Base-by-base conservation (phyloP, 2,888 invertebrate species). In the Perizoma affinitatum region DNA sequence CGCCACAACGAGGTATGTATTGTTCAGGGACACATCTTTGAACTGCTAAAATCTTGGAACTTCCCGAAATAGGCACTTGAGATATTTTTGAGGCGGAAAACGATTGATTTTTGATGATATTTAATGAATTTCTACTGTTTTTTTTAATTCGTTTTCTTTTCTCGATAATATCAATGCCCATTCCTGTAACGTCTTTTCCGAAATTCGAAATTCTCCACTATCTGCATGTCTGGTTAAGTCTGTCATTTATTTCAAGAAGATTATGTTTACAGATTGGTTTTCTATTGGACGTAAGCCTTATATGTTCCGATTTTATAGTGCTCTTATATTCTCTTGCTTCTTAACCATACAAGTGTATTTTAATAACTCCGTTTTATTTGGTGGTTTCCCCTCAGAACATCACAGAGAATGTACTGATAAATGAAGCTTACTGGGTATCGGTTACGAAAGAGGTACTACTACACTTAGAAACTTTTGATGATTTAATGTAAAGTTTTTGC, bases 341-440 rank as follows among this genome's bases (percentile, higher is more conserved):
- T 78, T 62, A 70, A 73, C 73, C 67, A 66, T 64, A 78, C 78
- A 80, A 85, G 80, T 87, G 79, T 83, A 74, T 87, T 83, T 84
- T 90, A 90, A 90, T 91, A 89, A 90, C 80, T 90, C 84, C 83
- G 78, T 90, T 90, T 92, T 92, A 84, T 92, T 92, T 92, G 86
- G 87, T 89, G 88, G 87, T 94, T 94, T 95, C 94, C 94, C 94
- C 95, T 94, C 96, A 97, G 97, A 97, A 97, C 95, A 96, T 97
- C 96, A 97, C 97, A 94, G 97, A 97, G 95, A 96, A 96, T 94
- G 96, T 97, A 93, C 96, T 97, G 94, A 95, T 97, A 94, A 97
- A 97, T 94, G 97, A 97, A 95, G 97, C 96, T 88, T 96, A 96
- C 94, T 97, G 97, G 97, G 96, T 97, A 93, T 95, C 96, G 93